Evolutionary conservation across 1,140 invertebrate species (phyloP), one percentile per base, ranked within the genome.

Genomic region (Eubasilissa regina): DNA sequence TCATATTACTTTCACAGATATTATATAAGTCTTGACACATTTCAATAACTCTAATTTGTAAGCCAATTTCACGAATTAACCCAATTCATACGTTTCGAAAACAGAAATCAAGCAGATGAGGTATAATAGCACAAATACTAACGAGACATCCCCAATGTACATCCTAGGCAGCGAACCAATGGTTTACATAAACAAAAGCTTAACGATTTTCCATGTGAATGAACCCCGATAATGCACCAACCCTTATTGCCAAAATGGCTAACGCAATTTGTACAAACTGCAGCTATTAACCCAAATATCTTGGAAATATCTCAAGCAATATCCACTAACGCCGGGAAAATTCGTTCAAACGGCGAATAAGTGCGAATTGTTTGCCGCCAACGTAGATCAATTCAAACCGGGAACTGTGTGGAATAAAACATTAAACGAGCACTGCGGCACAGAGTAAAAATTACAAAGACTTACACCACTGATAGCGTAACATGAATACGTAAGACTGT

Each of bases 201-300:
- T 3, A 35, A 35, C 25, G 25, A 35, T 35, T 35, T 35, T 35
- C 25, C 25, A 35, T 35, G 25, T 35, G 25, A 35, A 35, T 35
- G 25, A 35, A 56, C 53, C 53, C 53, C 53, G 53, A 17, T 17
- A 56, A 56, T 17, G n/a, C 9, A 11, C 15, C 55, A 13, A 58
- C 15, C 55, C 45, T 62, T 51, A 70, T 21, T 70, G 19, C 19
- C 47, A 70, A 70, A 70, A 64, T 47, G 45, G 25, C 45, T 21
- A 70, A 70, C 19, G 19, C 47, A 48, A 70, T 70, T 70, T 48
- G 66, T 51, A 21, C 17, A 0, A 70, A 70, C 17, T 25, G 66
- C 11, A 51, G 19, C 10, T 15, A 53, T 70, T 70, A 70, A 70
- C 47, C 47, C 17, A 17, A 53, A 70, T 70, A 19, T 70, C 45